Evolutionary conservation across 2,888 invertebrate species (phyloP), one percentile per base, ranked within the genome.

Genomic region (Plagodis pulveraria): DNA sequence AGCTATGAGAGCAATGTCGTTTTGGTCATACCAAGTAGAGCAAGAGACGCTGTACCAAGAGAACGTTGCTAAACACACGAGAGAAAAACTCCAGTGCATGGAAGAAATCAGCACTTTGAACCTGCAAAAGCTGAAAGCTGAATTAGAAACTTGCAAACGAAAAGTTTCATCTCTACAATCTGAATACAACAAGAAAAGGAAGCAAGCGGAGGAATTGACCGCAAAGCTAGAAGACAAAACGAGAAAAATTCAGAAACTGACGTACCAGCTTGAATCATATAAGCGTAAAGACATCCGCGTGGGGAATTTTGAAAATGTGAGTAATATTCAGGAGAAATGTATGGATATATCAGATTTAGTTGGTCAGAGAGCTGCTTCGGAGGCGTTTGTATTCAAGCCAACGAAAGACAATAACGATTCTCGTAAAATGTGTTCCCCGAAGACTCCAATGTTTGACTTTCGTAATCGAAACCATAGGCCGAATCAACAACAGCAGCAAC

Each of bases 21-120:
- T 93, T 73, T 93, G 93, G 93, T 90, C 93, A 0, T 93, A 93
- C 70, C 93, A 93, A 82, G 83, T 93, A 0, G 92, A 93, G 76
- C 93, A 93, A 71, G 93, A 93, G 67, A 91, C 93, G 4, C 71
- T 89, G 58, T 93, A 92, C 64, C 93, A 93, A 67, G 93, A 93
- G 71, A 89, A 80, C 62, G 73, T 93, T 47, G 91, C 91, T 5
- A 93, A 90, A 71, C 91, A 93, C 65, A 79, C 86, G 0, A 81
- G 84, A 66, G 93, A 93, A 57, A 92, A 90, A 73, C 73, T 92
- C 10, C 86, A 90, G 63, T 87, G 87, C 72, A 76, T 89, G 70
- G 93, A 93, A 71, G 93, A 93, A 80, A 81, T 88, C 35, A 90
- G 92, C 69, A 82, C 73, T 5, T 71, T 91, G 11, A 91, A 91